Conservation (phyloP, 2,888 invertebrate species). For the Pterostichus niger region DNA sequence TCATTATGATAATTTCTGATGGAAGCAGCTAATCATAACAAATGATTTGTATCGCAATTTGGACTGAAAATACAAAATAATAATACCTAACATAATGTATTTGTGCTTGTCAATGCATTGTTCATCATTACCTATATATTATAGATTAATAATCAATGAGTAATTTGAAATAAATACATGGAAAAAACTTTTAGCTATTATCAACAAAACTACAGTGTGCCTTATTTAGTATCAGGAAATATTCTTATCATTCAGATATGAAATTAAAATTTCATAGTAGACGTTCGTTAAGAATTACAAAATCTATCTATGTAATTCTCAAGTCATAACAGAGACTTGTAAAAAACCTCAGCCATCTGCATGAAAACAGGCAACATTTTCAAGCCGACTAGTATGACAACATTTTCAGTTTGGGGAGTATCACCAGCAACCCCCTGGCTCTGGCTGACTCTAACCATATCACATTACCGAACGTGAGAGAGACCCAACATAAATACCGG, state of each 20-base stretch:
- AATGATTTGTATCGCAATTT: too few species aligned
- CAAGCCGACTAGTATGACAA: slow-evolving; percentile 4
- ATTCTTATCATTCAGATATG: slow-evolving; percentile 3
- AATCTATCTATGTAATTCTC: not conserved
- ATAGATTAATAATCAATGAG: slow-evolving; percentile 25
- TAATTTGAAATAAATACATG: not conserved
- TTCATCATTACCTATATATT: not conserved
- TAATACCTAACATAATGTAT: not conserved
- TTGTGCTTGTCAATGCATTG: not conserved
- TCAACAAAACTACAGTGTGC: not conserved
- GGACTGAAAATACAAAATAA: too few species aligned
- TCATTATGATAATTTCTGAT: too few species aligned
- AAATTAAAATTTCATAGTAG: not conserved
- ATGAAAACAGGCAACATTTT: not conserved
- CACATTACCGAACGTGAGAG: slow-evolving; percentile 40
- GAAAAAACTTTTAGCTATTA: not conserved
- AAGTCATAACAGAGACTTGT: too few species aligned
- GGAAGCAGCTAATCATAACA: too few species aligned
- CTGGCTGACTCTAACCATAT: slow-evolving; percentile 39
- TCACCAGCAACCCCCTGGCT: slow-evolving; percentile 28
- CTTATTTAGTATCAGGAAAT: too few species aligned
- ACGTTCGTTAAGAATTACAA: not conserved
- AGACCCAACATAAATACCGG: not conserved
- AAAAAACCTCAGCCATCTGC: not conserved
- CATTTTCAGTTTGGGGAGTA: slow-evolving; percentile 52